These are phyloP conservation scores for Chymomyza caudatula DNA, from an alignment of 2,888 invertebrate species.

Conservation along the genomic window DNA sequence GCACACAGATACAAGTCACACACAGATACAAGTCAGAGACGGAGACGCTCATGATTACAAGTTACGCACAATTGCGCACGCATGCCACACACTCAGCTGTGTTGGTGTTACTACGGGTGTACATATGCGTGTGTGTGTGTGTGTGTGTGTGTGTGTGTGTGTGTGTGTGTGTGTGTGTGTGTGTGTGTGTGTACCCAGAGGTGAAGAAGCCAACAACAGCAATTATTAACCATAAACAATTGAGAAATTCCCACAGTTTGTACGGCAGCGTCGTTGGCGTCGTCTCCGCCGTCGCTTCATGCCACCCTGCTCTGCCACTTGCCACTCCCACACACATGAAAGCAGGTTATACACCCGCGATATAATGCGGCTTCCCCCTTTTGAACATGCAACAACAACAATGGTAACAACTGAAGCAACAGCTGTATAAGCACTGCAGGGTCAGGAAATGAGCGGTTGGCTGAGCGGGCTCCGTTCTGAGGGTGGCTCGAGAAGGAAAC, in stretches of 20 bases:
- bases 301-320: conserved; percentile 35
- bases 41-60: conserved; percentile 20
- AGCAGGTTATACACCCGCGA: conserved; percentile 3
- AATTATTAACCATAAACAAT: conserved; percentile 72
- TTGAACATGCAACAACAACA: conserved; percentile 7
- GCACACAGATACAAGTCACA: conserved; percentile 14
- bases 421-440: conserved; percentile 48
- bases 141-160: conserved; percentile 21
- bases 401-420: conserved; percentile 26
- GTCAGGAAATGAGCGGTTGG: conserved; percentile 10
- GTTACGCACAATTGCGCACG: conserved; percentile 63
- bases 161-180: conserved; percentile 11
- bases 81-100: conserved; percentile 35
- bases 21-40: not conserved
- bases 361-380: not conserved
- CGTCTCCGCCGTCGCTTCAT: conserved; percentile 19
- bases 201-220: conserved; percentile 70
- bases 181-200: conserved; percentile 26
- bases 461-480: not conserved
- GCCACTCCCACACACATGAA: conserved; percentile 18
- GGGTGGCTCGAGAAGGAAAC: conserved; percentile 38
- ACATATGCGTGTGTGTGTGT: not conserved
- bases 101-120: not conserved
- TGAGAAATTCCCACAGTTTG: conserved; percentile 73
- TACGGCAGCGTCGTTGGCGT: not conserved